A percentile compares a stretch with the other conserved stretches of the same genome.
These are phyloP conservation scores for Diploptera punctata DNA, from an alignment of 2,888 invertebrate genomes.

Conservation along the genomic window DNA sequence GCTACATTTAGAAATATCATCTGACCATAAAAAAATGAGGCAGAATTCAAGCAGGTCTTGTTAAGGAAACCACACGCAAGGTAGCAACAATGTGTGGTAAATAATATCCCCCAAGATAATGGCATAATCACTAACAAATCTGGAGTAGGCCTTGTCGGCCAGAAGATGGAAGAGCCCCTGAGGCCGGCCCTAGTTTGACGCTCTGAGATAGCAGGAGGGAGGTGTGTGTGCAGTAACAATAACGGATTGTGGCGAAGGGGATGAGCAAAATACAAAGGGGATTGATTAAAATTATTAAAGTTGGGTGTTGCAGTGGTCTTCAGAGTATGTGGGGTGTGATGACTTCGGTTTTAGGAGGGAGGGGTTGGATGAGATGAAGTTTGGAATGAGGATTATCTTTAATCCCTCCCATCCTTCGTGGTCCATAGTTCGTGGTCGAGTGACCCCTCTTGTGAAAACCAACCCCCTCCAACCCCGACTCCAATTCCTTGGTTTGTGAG, in stretches of 20 bases:
- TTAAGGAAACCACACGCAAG: too few relatives aligned
- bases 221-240: constrained; percentile 10
- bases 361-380: background rate
- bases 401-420: constrained; percentile 17
- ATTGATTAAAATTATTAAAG: constrained; percentile 32
- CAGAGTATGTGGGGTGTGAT: background rate
- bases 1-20: too few relatives aligned
- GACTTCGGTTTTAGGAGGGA: too few relatives aligned
- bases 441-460: constrained; percentile 12
- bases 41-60: too few relatives aligned
- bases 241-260: constrained; percentile 22
- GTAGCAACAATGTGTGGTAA: too few relatives aligned
- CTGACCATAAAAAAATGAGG: too few relatives aligned
- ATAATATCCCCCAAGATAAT: background rate
- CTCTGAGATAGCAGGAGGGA: constrained; percentile 9
- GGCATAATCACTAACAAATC: background rate
- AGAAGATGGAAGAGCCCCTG: constrained; percentile 24
- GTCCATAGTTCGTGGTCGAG: constrained; percentile 25
- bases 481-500: background rate
- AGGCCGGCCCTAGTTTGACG: constrained; percentile 4
- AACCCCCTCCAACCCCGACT: background rate
- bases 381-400: constrained; percentile 23
- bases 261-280: constrained; percentile 7
- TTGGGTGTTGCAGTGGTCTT: constrained; percentile 21
- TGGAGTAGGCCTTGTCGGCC: background rate